These are phyloP conservation scores for Diachasmimorpha longicaudata DNA, from an alignment of 1,140 invertebrate species.

Conservation along the genomic window DNA sequence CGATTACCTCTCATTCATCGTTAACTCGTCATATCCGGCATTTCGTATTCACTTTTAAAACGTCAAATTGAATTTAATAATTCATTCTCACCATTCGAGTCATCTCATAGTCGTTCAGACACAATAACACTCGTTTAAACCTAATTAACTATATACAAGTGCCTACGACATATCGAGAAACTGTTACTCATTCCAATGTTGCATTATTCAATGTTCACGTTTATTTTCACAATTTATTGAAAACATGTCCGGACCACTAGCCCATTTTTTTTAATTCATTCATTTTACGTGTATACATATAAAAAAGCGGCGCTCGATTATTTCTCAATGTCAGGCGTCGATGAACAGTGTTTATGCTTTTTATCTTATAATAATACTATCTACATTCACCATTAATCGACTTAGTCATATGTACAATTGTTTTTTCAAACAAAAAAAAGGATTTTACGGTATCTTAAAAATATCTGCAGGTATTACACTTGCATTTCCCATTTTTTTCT, in stretches of 20 bases:
- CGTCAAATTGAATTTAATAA: slow-evolving; percentile 14
- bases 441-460: slow-evolving; percentile 48
- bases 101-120: slow-evolving; percentile 20
- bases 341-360: background rate
- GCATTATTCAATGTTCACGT: slow-evolving; percentile 12
- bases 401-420: slow-evolving; percentile 55
- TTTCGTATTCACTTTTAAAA: background rate
- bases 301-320: slow-evolving; percentile 54
- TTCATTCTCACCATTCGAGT: slow-evolving; percentile 14
- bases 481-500: slow-evolving; percentile 9
- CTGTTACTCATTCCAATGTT: slow-evolving; percentile 25
- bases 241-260: slow-evolving; percentile 15
- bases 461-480: slow-evolving; percentile 39
- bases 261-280: background rate
- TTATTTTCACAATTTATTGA: slow-evolving; percentile 1
- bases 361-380: slow-evolving; percentile 43
- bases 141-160: slow-evolving; percentile 44
- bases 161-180: slow-evolving; percentile 37
- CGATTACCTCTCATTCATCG: slow-evolving; percentile 3
- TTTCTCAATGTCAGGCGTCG: slow-evolving; percentile 30
- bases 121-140: slow-evolving; percentile 22
- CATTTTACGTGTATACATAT: slow-evolving; percentile 46
- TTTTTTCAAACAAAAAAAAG: slow-evolving; percentile 29
- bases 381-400: slow-evolving; percentile 51
- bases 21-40: background rate